Percentiles rank a stretch among this genome's conserved stretches.
These are phyloP conservation scores for Prosopocoilus inquinatus DNA, from an alignment of 2,888 invertebrate species.

Conservation along the genomic window DNA sequence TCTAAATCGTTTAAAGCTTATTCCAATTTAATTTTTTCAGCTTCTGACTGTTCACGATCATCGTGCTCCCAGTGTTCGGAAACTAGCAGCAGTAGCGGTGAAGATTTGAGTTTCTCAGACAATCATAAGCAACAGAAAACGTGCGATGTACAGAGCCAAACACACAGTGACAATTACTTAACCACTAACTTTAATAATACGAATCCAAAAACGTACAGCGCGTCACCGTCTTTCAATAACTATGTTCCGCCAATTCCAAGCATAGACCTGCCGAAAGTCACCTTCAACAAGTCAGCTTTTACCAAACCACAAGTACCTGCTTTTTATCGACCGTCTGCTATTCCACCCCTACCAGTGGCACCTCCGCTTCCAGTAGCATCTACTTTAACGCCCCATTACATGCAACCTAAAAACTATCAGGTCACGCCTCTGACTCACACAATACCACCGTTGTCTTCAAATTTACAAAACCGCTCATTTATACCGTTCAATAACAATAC, in stretches of 20 bases:
- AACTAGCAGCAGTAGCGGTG: slow-evolving; percentile 48
- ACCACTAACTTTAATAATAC: slow-evolving; percentile 49
- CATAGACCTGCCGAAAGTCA: slow-evolving; percentile 34
- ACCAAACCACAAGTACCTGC: slow-evolving; percentile 13
- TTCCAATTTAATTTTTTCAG: slow-evolving; percentile 50
- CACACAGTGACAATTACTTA: slow-evolving; percentile 40
- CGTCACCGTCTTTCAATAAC: slow-evolving; percentile 23
- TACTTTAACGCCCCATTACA: neutral
- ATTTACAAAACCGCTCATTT: neutral
- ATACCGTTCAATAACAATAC: neutral
- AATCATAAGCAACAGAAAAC: slow-evolving; percentile 2
- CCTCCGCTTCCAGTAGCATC: slow-evolving; percentile 22
- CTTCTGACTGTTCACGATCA: slow-evolving; percentile 70
- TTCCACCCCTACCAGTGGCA: slow-evolving; percentile 31
- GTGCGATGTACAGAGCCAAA: slow-evolving; percentile 21
- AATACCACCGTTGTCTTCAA: slow-evolving; percentile 3
- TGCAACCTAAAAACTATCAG: neutral
- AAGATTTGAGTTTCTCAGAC: slow-evolving; percentile 40
- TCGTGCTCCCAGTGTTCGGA: slow-evolving; percentile 66
- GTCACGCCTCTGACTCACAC: neutral
- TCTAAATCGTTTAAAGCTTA: no score
- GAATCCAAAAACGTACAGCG: slow-evolving; percentile 46
- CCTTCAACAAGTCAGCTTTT: slow-evolving; percentile 17
- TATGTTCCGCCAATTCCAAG: slow-evolving; percentile 30
- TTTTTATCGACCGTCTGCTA: slow-evolving; percentile 12